Conservation (phyloP, 1,140 invertebrate species). For the Cyphomyrmex costatus region DNA sequence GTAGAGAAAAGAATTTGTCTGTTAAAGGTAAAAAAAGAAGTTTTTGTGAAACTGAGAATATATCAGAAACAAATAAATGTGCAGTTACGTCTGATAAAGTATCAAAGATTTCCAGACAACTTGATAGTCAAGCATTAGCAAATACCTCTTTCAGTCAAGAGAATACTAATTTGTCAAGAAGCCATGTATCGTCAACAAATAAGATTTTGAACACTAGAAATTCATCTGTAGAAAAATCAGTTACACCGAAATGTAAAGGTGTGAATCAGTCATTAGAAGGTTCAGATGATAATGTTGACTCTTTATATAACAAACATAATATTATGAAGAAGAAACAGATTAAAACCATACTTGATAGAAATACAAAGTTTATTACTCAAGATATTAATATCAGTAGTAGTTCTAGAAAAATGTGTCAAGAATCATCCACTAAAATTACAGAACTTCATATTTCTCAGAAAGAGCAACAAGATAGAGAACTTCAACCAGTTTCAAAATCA, state of each 20-base stretch:
- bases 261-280: not conserved
- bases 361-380: not conserved
- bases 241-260: constrained; percentile 51
- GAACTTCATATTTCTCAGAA: not conserved
- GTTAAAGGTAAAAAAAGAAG: not conserved
- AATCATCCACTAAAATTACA: not conserved
- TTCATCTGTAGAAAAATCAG: not conserved
- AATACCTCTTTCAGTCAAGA: not conserved
- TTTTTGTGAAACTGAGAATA: constrained; percentile 30
- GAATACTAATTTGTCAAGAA: not conserved
- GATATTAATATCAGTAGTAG: not conserved
- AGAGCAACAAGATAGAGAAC: constrained; percentile 22
- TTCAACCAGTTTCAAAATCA: not conserved
- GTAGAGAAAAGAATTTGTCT: not conserved
- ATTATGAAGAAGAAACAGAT: constrained; percentile 46
- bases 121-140: not conserved
- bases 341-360: not conserved
- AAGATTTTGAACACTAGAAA: not conserved
- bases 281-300: constrained; percentile 37
- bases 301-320: constrained; percentile 35
- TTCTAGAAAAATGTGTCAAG: not conserved
- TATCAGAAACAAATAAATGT: constrained; percentile 11
- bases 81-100: not conserved
- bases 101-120: not conserved
- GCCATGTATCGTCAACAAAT: not conserved